Evolutionary conservation across 2,113 vertebrate genomes (phyloP), one percentile per base, ranked within the genome.

Genomic region (Coregonus clupeaformis): DNA sequence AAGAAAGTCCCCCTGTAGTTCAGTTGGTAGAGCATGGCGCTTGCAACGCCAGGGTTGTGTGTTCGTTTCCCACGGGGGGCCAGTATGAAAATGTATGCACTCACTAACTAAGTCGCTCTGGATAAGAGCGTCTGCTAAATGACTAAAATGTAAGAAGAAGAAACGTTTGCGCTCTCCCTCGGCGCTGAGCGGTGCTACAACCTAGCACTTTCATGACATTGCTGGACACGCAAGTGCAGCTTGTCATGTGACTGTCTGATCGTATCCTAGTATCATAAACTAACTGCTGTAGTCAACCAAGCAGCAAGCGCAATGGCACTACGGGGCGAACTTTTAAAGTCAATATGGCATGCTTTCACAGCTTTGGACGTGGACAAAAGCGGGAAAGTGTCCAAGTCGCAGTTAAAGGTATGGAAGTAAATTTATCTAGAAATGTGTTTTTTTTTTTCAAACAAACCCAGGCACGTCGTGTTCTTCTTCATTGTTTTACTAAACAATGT

Each of bases 301-400:
- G 27, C 1, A 30, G 1, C 12, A 7, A 14, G 20, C 30, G 25
- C 73, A 32, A 92, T 92, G 94, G 87, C 90, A 57, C 80, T 94
- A 76, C 94, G 95, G 81, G 96, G 97, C 70, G 96, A 98, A 65
- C 91, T 99, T 75, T 82, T 98, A 0, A 98, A 97, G 87, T 89
- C 95, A 27, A 98, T 99, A 81, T 98, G 97, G 97, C 96, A 98
- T 81, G 97, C 97, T 2, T 99, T 99, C 84, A 97, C 96, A 0
- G 95, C 97, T 0, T 93, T 99, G 78, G 97, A 99, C 75, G 82
- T 97, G 80, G 97, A 99, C 89, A 93, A 91, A 76, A 96, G 96
- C 85, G 97, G 97, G 36, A 99, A 99, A 84, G 97, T 98, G 1
- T 98, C 97, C 80, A 99, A 99, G 85, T 98, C 97, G 0, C 97